phyloP scores from a whole-genome alignment of 2,113 vertebrate genomes.

The Cacatua alba region DNA sequence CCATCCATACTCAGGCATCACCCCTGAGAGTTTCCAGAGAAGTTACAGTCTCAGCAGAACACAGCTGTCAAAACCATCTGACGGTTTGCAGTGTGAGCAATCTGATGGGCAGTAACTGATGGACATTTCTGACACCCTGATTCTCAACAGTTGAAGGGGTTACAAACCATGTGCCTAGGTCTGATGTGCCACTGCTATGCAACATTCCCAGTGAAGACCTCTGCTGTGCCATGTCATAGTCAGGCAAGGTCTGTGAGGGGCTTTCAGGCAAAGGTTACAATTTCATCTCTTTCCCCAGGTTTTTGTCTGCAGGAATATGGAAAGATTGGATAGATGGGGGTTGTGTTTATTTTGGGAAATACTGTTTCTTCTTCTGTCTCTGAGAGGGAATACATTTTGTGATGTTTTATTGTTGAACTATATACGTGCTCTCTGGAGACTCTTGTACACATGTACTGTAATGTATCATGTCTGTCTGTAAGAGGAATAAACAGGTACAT shows the following conservation, averaged over 20 bases:
- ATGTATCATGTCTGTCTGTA: background rate
- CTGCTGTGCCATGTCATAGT: background rate
- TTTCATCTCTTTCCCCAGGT: background rate
- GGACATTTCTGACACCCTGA: background rate
- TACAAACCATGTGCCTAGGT: background rate
- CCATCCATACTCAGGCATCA: background rate
- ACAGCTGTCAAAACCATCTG: background rate
- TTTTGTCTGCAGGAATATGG: background rate
- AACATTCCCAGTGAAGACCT: background rate
- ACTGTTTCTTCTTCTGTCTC: background rate
- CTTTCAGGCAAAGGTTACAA: background rate
- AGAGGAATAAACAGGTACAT: background rate
- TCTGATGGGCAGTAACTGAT: background rate
- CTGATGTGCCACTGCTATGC: accelerated
- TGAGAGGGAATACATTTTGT: background rate
- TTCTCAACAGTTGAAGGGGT: background rate
- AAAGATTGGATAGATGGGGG: background rate
- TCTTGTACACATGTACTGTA: background rate
- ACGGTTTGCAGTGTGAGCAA: background rate
- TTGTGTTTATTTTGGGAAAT: background rate
- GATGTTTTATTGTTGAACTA: background rate
- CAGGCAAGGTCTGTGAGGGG: background rate
- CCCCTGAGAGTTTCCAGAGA: background rate
- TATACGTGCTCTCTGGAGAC: background rate
- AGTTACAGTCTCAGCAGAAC: background rate